phyloP scores from a whole-genome alignment of 2,113 vertebrate species.

The Nyctereutes procyonoides region DNA sequence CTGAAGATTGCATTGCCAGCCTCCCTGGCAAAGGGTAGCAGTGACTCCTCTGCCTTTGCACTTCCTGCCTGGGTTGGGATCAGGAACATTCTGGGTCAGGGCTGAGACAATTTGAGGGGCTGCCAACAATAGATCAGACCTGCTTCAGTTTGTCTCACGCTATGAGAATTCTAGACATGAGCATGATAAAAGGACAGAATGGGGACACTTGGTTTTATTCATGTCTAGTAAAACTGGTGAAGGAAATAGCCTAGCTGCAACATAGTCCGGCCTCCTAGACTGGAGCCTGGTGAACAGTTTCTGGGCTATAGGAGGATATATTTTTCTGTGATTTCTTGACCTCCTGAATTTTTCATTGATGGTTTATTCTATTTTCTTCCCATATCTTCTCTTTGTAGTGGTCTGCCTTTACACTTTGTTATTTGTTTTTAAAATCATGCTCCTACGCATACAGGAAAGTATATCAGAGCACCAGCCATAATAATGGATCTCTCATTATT shows the following conservation, averaged over 20 bases:
- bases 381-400: neutral
- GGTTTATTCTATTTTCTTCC: neutral
- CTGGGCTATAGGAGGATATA: neutral
- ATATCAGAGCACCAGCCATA: neutral
- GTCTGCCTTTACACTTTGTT: neutral
- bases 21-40: neutral
- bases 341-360: neutral
- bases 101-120: neutral
- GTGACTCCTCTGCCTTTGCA: neutral
- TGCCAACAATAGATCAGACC: neutral
- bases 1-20: neutral
- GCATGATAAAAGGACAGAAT: neutral
- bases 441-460: neutral
- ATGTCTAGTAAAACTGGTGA: neutral
- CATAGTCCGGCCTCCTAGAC: accelerated
- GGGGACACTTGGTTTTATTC: neutral
- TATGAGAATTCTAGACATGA: neutral
- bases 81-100: neutral
- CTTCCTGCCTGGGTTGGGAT: neutral
- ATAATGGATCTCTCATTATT: conserved; percentile 18
- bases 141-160: neutral
- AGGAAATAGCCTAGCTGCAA: neutral
- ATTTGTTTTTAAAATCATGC: conserved; percentile 35
- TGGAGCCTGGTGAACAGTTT: neutral
- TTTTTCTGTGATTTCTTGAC: neutral